phyloP scores from a whole-genome alignment of 2,113 vertebrate genomes.

The Cepphus grylle region DNA sequence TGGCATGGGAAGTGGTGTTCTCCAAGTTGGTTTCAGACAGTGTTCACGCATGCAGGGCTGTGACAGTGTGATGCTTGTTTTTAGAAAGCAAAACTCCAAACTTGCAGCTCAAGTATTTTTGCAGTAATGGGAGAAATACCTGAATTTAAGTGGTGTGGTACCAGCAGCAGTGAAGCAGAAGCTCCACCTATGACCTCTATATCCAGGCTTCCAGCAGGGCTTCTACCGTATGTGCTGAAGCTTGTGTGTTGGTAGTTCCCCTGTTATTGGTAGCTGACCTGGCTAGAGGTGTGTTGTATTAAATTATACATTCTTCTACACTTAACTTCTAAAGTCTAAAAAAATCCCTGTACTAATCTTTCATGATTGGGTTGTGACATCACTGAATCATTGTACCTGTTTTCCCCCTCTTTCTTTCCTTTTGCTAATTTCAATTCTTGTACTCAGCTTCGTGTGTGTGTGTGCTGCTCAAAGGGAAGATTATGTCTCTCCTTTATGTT shows the following conservation, averaged over 20 bases:
- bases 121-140: neutral
- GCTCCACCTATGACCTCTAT: neutral
- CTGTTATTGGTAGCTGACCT: neutral
- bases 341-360: neutral
- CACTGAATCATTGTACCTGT: neutral
- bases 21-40: neutral
- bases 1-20: neutral
- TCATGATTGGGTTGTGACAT: neutral
- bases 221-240: neutral
- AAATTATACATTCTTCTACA: neutral
- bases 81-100: neutral
- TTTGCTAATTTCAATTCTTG: neutral
- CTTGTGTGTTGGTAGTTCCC: neutral
- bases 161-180: neutral
- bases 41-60: fast-evolving
- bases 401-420: neutral
- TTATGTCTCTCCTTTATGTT: neutral
- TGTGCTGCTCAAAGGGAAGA: neutral
- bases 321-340: neutral
- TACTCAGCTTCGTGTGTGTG: neutral
- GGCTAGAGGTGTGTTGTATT: neutral
- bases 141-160: neutral
- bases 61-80: neutral
- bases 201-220: neutral
- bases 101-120: neutral